A percentile compares a stretch with the other conserved stretches of the same genome.
phyloP scores from a whole-genome alignment of 1,140 invertebrate genomes.

The Drosophila littoralis region DNA sequence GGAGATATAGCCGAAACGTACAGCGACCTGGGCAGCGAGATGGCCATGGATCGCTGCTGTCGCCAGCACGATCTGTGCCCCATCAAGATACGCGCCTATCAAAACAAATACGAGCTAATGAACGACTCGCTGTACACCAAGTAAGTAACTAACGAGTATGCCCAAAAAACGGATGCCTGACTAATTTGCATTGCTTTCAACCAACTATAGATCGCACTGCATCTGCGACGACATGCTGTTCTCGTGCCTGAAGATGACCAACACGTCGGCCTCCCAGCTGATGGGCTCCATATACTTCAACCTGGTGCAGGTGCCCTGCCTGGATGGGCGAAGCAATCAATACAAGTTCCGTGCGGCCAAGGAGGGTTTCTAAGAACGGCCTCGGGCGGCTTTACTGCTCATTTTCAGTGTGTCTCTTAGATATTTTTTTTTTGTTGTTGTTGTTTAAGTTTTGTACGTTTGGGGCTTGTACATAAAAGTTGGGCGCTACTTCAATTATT shows the following conservation, averaged over 20 bases:
- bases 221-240: constrained; percentile 92
- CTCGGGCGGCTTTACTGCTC: too few relatives aligned
- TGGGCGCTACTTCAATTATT: constrained; percentile 50
- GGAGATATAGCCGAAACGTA: constrained; percentile 93
- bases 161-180: neutral
- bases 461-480: constrained; percentile 28
- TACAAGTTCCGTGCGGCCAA: constrained; percentile 80
- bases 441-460: neutral
- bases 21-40: constrained; percentile 91
- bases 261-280: constrained; percentile 89
- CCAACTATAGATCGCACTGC: constrained; percentile 89
- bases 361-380: constrained; percentile 67
- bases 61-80: constrained; percentile 92
- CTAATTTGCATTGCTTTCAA: neutral
- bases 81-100: constrained; percentile 90
- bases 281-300: constrained; percentile 96
- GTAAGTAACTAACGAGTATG: constrained; percentile 84
- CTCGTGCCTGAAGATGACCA: constrained; percentile 90
- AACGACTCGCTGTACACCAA: constrained; percentile 95
- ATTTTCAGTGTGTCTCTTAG: neutral
- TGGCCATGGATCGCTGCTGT: constrained; percentile 92
- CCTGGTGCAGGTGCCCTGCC: constrained; percentile 90
- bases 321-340: constrained; percentile 86
- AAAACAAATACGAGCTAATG: constrained; percentile 90
- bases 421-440: neutral